Base-by-base conservation (phyloP, 37 sponge, comb jelly and placozoan species). In the Beroe forskalii region DNA sequence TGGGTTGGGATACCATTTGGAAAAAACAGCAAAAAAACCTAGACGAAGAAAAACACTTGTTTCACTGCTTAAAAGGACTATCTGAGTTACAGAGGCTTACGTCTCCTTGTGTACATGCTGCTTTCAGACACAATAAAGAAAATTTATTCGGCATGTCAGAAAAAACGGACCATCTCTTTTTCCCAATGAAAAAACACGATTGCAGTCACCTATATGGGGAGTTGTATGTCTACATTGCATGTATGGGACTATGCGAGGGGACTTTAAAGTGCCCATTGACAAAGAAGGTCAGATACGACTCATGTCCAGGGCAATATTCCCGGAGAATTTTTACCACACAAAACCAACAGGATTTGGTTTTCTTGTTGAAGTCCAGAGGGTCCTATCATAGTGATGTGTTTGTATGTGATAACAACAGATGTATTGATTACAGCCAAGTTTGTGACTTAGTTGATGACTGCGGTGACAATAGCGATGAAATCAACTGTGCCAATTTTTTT, bases 361-460 rank as follows among this genome's bases (percentile, higher is more conserved):
- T 80, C 42, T 36, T 69, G 72, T 14, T 69, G 12, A 32, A 36
- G 2, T 0, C 2, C 20, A 12, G 28, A 43, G 31, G 17, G 42
- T 8, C 55, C 19, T 36, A 69, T 37, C 28, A 33, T 32, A 69
- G 19, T 69, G 72, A 69, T 2, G 32, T 69, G 32, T 80, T 80
- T 23, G 55, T 43, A 2, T 80, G 86, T 43, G 30, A 25, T 0
- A 80, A 80, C 86, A 43, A 22, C 27, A 12, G 31, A 1, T 80
- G 86, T 80, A 25, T 80, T 3, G 1, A 24, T 12, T 80, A n/a
- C 17, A 22, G 30, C 3, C 20, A 80, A 27, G 86, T 80, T 1
- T 80, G 86, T 80, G 31, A 80, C 55, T 23, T 80, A 25, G 86
- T 43, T 8, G 55, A 80, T 43, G 55, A 80, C 86, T 80, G 86